These are phyloP conservation scores for Petaurus breviceps DNA, from an alignment of 2,113 vertebrate species.

Conservation along the genomic window DNA sequence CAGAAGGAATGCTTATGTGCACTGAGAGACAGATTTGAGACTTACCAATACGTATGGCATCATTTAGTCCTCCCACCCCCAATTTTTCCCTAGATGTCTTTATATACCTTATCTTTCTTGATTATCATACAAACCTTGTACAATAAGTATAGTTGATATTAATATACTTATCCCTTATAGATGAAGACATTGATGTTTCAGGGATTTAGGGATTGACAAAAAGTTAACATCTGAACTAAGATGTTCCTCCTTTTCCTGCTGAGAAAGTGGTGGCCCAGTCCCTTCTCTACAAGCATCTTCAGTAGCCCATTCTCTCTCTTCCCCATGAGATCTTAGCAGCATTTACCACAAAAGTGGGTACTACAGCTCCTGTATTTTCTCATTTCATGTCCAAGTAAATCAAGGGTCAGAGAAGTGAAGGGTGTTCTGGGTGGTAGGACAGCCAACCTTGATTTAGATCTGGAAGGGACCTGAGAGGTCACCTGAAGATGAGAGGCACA, in stretches of 20 bases:
- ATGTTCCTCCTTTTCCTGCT: neutral
- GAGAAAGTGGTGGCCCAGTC: neutral
- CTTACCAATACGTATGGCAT: neutral
- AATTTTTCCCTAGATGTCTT: neutral
- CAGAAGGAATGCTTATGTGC: neutral
- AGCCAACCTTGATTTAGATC: neutral
- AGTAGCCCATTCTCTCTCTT: neutral
- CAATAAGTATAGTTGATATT: neutral
- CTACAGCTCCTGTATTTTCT: neutral
- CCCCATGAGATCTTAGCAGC: neutral
- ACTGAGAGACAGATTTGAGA: neutral
- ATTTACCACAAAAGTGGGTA: neutral
- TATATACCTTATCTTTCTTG: neutral
- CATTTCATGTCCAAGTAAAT: neutral
- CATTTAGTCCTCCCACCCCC: neutral
- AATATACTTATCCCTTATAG: neutral
- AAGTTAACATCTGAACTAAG: neutral
- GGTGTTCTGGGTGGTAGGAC: no score
- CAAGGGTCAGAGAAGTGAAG: neutral
- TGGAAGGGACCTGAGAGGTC: neutral
- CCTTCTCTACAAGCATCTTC: neutral
- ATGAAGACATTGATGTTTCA: neutral
- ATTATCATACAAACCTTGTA: neutral
- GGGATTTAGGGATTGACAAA: neutral
- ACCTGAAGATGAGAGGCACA: neutral